phyloP scores from a whole-genome alignment of 2,113 vertebrate genomes.

The Tretioscincus oriximinensis region DNA sequence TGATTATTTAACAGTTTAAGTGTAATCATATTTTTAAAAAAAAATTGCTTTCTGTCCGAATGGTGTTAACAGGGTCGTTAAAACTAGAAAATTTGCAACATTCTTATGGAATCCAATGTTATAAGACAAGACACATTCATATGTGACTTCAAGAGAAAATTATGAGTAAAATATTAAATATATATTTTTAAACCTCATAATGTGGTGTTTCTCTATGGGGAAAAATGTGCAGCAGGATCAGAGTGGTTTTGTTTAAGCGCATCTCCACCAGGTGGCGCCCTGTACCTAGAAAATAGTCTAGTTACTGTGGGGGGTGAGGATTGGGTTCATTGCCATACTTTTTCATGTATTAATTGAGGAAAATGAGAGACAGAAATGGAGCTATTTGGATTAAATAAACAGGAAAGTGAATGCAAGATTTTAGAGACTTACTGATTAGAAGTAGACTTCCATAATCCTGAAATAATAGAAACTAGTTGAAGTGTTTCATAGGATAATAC shows the following conservation, averaged over 20 bases:
- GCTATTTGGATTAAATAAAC: background rate
- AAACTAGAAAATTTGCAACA: background rate
- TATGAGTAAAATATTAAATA: background rate
- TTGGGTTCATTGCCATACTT: no score
- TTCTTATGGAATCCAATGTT: background rate
- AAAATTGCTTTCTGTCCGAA: background rate
- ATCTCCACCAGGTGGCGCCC: conserved; percentile 15
- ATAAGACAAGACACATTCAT: background rate
- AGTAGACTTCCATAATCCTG: background rate
- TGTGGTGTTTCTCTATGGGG: background rate
- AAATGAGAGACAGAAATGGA: background rate
- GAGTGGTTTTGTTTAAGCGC: background rate
- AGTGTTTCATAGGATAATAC: background rate
- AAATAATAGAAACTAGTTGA: background rate
- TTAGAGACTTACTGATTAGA: background rate
- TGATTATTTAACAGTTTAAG: background rate
- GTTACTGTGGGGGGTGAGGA: background rate
- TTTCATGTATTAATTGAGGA: background rate
- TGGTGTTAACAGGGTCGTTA: background rate
- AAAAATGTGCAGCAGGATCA: background rate
- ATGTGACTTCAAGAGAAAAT: background rate
- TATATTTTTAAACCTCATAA: background rate
- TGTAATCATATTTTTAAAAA: background rate
- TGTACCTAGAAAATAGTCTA: background rate
- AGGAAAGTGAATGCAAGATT: background rate